A percentile compares a stretch with the other conserved stretches of the same genome.
phyloP scores from a whole-genome alignment of 2,888 invertebrate species.

The Cryptophagus acutangulus region DNA sequence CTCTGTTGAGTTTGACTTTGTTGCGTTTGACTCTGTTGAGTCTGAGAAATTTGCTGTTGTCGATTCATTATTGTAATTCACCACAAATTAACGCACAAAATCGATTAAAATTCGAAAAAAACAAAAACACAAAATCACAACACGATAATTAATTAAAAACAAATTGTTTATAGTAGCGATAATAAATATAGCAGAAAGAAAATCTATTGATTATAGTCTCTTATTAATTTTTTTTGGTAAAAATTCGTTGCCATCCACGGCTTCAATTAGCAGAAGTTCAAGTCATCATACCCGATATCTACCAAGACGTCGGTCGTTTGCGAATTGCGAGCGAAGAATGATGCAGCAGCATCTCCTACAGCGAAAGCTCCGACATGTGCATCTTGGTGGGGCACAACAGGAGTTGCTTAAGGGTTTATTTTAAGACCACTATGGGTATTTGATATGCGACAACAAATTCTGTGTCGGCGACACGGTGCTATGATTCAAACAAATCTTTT shows the following conservation, averaged over 20 bases:
- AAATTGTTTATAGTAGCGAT: constrained; percentile 13
- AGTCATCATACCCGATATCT: constrained; percentile 71
- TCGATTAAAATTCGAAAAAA: constrained; percentile 28
- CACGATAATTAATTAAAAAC: constrained; percentile 28
- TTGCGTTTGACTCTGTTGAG: constrained; percentile 47
- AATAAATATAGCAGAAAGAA: constrained; percentile 27
- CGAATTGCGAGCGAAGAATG: constrained; percentile 87
- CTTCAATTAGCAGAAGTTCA: constrained; percentile 64
- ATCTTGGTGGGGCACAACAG: constrained; percentile 19
- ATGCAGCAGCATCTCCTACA: constrained; percentile 43
- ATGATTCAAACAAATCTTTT: too few relatives aligned
- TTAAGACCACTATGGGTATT: constrained; percentile 29
- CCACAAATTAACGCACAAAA: constrained; percentile 42
- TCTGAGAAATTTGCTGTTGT: constrained; percentile 53
- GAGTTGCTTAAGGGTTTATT: constrained; percentile 36
- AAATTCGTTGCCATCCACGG: constrained; percentile 48
- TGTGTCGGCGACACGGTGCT: too few relatives aligned
- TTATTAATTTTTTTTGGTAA: too few relatives aligned
- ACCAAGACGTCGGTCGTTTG: constrained; percentile 93
- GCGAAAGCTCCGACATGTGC: constrained; percentile 29
- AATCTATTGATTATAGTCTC: constrained; percentile 35
- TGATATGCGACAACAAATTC: constrained; percentile 34
- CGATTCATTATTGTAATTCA: constrained; percentile 72
- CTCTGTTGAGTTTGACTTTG: constrained; percentile 50
- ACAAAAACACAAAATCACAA: constrained; percentile 41